These are phyloP conservation scores for Aphaenogaster ashmeadi DNA, from an alignment of 1,140 invertebrate genomes.

Conservation along the genomic window DNA sequence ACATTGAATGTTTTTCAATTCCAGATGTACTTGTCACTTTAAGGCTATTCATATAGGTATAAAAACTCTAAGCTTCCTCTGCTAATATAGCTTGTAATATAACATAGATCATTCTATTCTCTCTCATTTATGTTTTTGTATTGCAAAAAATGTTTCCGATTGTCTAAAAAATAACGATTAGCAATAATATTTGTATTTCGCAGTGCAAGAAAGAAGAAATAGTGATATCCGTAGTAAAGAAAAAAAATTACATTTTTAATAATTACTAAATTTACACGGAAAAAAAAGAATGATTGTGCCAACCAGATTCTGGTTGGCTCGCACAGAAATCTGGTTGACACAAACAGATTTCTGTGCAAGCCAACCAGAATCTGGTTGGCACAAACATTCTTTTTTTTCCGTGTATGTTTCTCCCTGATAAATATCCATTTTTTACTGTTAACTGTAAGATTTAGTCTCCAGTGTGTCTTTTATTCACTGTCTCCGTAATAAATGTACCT, in stretches of 20 bases:
- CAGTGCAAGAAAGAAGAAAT: not conserved
- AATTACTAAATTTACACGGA: not conserved
- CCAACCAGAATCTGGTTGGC: no score
- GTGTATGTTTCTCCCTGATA: not conserved
- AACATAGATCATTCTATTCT: not conserved
- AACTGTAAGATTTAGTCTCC: not conserved
- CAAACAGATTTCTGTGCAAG: no score
- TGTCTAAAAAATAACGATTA: not conserved
- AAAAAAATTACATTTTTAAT: not conserved
- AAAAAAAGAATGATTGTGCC: no score
- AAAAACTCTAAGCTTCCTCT: not conserved
- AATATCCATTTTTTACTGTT: not conserved
- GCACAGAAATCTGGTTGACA: no score
- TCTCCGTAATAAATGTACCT: slow-evolving; percentile 20
- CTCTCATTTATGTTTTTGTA: not conserved
- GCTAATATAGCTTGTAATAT: not conserved
- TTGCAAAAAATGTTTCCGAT: not conserved
- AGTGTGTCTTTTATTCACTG: not conserved
- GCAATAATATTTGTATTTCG: not conserved
- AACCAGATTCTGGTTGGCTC: no score
- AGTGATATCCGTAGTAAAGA: not conserved
- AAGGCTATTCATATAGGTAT: not conserved
- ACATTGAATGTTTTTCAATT: not conserved
- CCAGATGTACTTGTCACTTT: not conserved
- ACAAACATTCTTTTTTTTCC: no score